phyloP scores from a whole-genome alignment of 2,113 vertebrate species.

The Aptenodytes patagonicus region DNA sequence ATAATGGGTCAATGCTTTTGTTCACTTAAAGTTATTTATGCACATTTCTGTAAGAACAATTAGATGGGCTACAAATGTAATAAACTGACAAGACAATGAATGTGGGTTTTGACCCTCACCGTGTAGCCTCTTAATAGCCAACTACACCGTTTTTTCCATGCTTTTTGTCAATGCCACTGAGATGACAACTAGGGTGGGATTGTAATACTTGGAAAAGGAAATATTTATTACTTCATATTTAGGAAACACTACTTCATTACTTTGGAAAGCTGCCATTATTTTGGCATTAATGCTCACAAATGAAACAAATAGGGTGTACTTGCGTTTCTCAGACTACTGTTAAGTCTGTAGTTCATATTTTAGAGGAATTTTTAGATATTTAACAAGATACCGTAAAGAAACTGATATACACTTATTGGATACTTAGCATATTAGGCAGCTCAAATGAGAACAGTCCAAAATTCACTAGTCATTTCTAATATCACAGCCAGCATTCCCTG shows the following conservation, averaged over 20 bases:
- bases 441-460: not conserved
- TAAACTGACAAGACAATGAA: not conserved
- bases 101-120: not conserved
- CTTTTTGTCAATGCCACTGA: not conserved
- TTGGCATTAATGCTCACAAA: not conserved
- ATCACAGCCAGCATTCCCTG: not conserved
- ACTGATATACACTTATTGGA: not conserved
- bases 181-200: slow-evolving; percentile 29
- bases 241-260: slow-evolving; percentile 8
- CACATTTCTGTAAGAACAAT: not conserved
- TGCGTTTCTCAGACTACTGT: not conserved
- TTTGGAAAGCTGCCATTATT: slow-evolving; percentile 9
- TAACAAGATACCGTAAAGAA: not conserved
- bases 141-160: not conserved
- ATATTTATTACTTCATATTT: slow-evolving; percentile 27
- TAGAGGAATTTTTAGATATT: not conserved
- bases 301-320: not conserved
- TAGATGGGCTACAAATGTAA: not conserved
- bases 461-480: not conserved
- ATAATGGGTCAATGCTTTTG: not conserved
- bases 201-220: slow-evolving; percentile 10
- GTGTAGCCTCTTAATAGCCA: not conserved
- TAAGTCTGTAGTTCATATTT: not conserved
- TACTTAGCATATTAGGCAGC: not conserved
- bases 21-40: not conserved